Evolutionary conservation across 2,888 invertebrate species (phyloP), one percentile per base, ranked within the genome.

Genomic region (Philereme transversata): DNA sequence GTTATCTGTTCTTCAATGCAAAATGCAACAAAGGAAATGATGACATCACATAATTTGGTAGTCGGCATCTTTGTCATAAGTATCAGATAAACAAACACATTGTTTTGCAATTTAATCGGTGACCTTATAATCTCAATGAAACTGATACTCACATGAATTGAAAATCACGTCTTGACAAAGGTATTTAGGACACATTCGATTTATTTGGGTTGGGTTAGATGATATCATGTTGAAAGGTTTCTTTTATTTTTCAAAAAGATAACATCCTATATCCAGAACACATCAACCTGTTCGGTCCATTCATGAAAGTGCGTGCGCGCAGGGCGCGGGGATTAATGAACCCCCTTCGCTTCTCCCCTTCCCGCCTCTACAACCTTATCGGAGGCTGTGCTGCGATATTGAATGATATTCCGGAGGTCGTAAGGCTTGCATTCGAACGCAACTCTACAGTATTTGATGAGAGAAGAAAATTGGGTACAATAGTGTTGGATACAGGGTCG

Each of bases 231-330:
- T 52, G 22, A 48, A 62, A 47, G 59, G 49, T 61, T 65, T 63
- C 45, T 64, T 64, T 62, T 56, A 41, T 56, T 56, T 60, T 56
- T 69, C 49, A 51, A 60, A 60, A 67, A 64, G 73, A 71, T 62
- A 68, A 52, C 90, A 88, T 33, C 84, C 90, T 90, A 83, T 92
- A 83, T 71, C 68, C 66, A 67, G 77, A 81, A 90, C 85, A 87
- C 86, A 90, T 90, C 90, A 92, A 92, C 91, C 91, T 92, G 91
- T 91, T 91, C 86, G 87, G 85, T 83, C 88, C 91, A 92, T 92
- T 92, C 91, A 92, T 92, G 90, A 92, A 91, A 92, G 91, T 92
- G 91, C 91, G 91, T 90, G 91, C 81, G 90, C 90, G 90, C 91
- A 90, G 90, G 89, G 91, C 88, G 90, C 88, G 91, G 90, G 91